Conservation (phyloP, 2,888 invertebrate species). For the Eubasilissa splendida region DNA sequence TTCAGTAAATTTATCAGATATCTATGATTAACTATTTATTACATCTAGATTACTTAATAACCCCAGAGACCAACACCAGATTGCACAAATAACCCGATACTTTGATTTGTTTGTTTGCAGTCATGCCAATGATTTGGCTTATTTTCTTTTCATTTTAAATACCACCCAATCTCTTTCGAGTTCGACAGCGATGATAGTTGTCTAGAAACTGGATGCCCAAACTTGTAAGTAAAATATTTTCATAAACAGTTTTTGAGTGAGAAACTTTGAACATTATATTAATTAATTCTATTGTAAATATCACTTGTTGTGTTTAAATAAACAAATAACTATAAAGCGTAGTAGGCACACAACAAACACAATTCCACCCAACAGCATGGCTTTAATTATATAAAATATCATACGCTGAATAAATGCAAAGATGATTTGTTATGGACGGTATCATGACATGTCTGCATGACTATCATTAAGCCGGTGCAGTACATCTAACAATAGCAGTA, state of each 20-base stretch:
- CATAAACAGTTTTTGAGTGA: conserved; percentile 16
- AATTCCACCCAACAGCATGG: conserved; percentile 28
- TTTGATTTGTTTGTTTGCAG: conserved; percentile 73
- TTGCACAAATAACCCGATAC: conserved; percentile 90
- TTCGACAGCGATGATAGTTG: neutral
- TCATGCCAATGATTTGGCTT: conserved; percentile 67
- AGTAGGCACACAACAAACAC: conserved; percentile 41
- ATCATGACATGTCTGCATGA: conserved; percentile 58
- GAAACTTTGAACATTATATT: conserved; percentile 36
- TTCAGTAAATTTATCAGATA: conserved; percentile 51
- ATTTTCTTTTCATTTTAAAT: conserved; percentile 2
- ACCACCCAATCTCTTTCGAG: neutral
- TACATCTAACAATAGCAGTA: conserved; percentile 37
- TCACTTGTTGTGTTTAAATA: conserved; percentile 45
- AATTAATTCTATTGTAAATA: conserved; percentile 48
- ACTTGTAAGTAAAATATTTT: conserved; percentile 20
- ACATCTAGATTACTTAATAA: conserved; percentile 51
- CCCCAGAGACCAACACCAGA: conserved; percentile 81
- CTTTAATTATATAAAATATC: conserved; percentile 22
- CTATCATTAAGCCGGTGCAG: conserved; percentile 48
- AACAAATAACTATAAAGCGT: conserved; percentile 43
- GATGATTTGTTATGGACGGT: conserved; percentile 54
- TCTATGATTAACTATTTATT: conserved; percentile 55
- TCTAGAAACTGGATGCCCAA: conserved; percentile 2
- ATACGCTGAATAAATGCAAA: conserved; percentile 50